phyloP scores from a whole-genome alignment of 2,113 vertebrate species.

The Varanus salvator region DNA sequence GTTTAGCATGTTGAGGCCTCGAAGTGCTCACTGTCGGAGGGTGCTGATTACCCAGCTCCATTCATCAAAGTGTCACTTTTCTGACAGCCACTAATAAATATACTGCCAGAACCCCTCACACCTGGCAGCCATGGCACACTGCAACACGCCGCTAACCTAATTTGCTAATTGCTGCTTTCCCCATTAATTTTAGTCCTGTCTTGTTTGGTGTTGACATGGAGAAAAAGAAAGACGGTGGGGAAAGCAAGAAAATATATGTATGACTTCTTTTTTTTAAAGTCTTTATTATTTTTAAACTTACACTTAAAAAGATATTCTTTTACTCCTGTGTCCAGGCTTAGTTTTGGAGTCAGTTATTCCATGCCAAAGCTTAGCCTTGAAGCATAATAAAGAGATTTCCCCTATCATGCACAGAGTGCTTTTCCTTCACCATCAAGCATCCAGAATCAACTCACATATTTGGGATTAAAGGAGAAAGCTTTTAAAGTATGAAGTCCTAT shows the following conservation, averaged over 20 bases:
- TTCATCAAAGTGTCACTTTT: constrained; percentile 99
- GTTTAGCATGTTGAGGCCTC: constrained; percentile 93
- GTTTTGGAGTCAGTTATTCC: not conserved
- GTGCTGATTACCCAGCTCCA: constrained; percentile 98
- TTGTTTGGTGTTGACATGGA: constrained; percentile 90
- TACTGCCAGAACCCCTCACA: constrained; percentile 96
- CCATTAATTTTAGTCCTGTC: constrained; percentile 95
- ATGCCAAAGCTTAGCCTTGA: not conserved
- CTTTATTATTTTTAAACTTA: constrained; percentile 38
- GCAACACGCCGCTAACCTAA: constrained; percentile 93
- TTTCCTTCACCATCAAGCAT: not conserved
- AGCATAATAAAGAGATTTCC: not conserved
- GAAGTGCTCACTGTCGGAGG: constrained; percentile 93
- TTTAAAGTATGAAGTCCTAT: not conserved
- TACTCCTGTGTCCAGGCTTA: not conserved
- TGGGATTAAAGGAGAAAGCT: not conserved
- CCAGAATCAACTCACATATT: not conserved
- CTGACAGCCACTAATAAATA: constrained; percentile 99
- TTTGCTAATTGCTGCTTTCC: constrained; percentile 99
- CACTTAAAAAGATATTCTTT: constrained; percentile 40
- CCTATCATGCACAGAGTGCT: not conserved
- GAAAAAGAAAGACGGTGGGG: constrained; percentile 77
- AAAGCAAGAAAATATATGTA: constrained; percentile 72
- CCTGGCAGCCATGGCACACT: constrained; percentile 92
- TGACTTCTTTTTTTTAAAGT: constrained; percentile 37